Evolutionary conservation across 2,888 invertebrate genomes (phyloP).

Genomic region (Athalia rosae): DNA sequence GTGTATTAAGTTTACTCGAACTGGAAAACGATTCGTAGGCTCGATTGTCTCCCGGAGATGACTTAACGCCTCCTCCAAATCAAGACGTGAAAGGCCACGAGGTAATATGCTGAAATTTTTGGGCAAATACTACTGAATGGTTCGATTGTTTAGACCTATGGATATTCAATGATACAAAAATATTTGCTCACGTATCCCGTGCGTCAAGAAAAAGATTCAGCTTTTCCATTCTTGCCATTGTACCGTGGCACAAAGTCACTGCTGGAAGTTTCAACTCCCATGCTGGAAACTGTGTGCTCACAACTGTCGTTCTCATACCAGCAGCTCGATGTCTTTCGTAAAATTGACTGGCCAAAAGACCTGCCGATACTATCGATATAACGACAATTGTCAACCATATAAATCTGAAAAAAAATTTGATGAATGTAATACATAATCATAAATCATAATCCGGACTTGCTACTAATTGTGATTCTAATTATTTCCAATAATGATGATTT

Average conservation of each 20-base stretch:
- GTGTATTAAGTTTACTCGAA: slow-evolving; percentile 53
- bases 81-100: slow-evolving; percentile 47
- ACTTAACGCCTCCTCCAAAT: slow-evolving; percentile 53
- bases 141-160: slow-evolving; percentile 12
- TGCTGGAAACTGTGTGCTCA: slow-evolving; percentile 59
- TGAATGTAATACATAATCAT: too few relatives aligned
- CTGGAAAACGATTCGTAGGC: slow-evolving; percentile 54
- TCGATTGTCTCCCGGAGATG: slow-evolving; percentile 54
- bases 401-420: slow-evolving; percentile 49
- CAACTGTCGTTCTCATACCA: slow-evolving; percentile 60
- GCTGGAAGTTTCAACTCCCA: slow-evolving; percentile 57
- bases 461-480: too few relatives aligned
- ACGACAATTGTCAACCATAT: slow-evolving; percentile 58
- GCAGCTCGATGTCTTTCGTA: slow-evolving; percentile 59
- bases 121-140: background rate
- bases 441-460: too few relatives aligned
- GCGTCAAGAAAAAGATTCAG: slow-evolving; percentile 49
- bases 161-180: slow-evolving; percentile 18
- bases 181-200: slow-evolving; percentile 54
- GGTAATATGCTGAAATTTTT: slow-evolving; percentile 53
- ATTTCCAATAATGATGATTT: too few relatives aligned
- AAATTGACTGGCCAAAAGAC: slow-evolving; percentile 56
- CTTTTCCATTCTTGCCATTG: slow-evolving; percentile 53
- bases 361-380: slow-evolving; percentile 55
- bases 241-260: slow-evolving; percentile 58